Percentiles rank a stretch among this genome's conserved stretches.
phyloP scores from a whole-genome alignment of 2,888 invertebrate species.

The Nasonovia ribisnigri region DNA sequence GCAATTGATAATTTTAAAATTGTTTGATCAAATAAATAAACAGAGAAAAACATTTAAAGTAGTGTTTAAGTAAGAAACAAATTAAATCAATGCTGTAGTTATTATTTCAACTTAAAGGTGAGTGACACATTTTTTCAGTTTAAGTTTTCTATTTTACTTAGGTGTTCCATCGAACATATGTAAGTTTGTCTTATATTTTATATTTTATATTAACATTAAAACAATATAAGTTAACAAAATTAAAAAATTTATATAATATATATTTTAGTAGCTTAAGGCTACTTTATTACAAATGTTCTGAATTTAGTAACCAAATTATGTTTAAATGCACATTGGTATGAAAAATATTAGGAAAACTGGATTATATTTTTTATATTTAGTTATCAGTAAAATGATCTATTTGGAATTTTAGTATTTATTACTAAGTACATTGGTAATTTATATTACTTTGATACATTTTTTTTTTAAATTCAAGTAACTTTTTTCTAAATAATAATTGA shows the following conservation, averaged over 20 bases:
- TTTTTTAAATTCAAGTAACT: not conserved
- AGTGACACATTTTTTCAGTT: not conserved
- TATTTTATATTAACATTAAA: not conserved
- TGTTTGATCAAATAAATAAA: not conserved
- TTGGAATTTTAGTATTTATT: not conserved
- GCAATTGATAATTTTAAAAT: not conserved
- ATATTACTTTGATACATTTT: not conserved
- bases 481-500: not conserved
- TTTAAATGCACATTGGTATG: not conserved
- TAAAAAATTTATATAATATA: not conserved
- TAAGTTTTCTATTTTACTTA: not conserved
- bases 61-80: not conserved
- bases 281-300: not conserved
- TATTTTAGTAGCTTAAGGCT: not conserved
- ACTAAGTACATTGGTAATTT: not conserved
- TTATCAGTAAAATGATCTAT: not conserved
- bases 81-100: not conserved
- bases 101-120: not conserved
- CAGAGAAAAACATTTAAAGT: not conserved
- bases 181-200: not conserved
- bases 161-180: not conserved
- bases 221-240: not conserved
- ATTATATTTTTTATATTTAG: not conserved
- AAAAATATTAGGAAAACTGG: not conserved
- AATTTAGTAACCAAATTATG: not conserved